Base-by-base conservation (phyloP, 2,797 vertebrate genomes). In the Malurus leucopterus region DNA sequence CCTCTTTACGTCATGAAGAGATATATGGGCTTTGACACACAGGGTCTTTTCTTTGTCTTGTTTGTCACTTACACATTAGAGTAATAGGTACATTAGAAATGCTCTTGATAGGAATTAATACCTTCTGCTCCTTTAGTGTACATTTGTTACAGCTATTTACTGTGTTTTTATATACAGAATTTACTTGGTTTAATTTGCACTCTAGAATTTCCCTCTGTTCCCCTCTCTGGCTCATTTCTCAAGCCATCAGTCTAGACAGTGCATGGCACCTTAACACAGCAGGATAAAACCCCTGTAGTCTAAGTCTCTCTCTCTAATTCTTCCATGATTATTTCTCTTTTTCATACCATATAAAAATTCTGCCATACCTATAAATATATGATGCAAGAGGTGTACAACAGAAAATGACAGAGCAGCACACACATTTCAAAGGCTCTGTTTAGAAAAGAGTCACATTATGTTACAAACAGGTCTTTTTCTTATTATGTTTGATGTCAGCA, bases 11-110 rank as follows among this genome's bases (percentile, higher is more conserved):
- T 75, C 88, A 86, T 80, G 71, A 69, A 57, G 44, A 85, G 94
- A 95, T 81, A 71, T 61, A 94, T 89, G 65, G 76, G 78, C 94
- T 97, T 96, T 97, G 91, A 96, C 95, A 97, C 89, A 82, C 16
- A 7, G 72, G 67, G 86, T 96, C 54, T 93, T 91, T 87, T 55
- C 94, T 96, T 95, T 86, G 92, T 93, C 94, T 95, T 93, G 82
- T 92, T 94, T 94, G 93, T 86, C 93, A 94, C 67, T 94, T 90
- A 64, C 72, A 78, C 80, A 91, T 89, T 87, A 94, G 91, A 95
- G 88, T 93, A 92, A 95, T 93, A 90, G 90, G 85, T 91, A 78
- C 89, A 94, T 95, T 94, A 94, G 85, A 94, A 92, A 93, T 71
- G 93, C 62, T 93, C 81, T 89, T 76, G 76, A 91, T 84, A 91